phyloP scores from a whole-genome alignment of 2,113 vertebrate genomes.

The Pseudorhombus dupliciocellatus region DNA sequence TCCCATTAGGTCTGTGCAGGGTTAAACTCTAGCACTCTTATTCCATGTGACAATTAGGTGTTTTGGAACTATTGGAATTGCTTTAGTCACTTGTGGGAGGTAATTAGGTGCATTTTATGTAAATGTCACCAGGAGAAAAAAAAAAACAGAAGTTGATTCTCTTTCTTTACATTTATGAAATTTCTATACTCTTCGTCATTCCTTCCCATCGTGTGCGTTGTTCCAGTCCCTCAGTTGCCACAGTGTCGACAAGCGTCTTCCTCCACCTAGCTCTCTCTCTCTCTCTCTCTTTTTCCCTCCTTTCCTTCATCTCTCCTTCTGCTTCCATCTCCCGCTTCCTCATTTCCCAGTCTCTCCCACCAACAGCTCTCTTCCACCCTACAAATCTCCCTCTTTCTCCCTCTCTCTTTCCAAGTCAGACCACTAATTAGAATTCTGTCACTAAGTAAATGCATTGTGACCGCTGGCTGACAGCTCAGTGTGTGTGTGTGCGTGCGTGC shows the following conservation, averaged over 20 bases:
- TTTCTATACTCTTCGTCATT: slow-evolving; percentile 5
- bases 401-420: slow-evolving; percentile 74
- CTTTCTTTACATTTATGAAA: background rate
- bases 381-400: slow-evolving; percentile 61
- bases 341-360: slow-evolving; percentile 60
- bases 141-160: slow-evolving; percentile 6
- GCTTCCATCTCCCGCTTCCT: slow-evolving; percentile 63
- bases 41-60: slow-evolving; percentile 64
- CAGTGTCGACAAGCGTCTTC: slow-evolving; percentile 1
- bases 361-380: slow-evolving; percentile 64
- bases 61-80: slow-evolving; percentile 39
- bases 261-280: slow-evolving; percentile 14
- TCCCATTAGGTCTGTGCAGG: slow-evolving; percentile 33
- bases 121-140: slow-evolving; percentile 41
- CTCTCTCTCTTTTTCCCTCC: slow-evolving; percentile 18
- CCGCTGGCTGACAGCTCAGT: slow-evolving; percentile 90
- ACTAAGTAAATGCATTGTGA: slow-evolving; percentile 99
- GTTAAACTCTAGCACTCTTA: slow-evolving; percentile 70
- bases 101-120: slow-evolving; percentile 60
- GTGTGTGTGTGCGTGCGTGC: slow-evolving; percentile 75
- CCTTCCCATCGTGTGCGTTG: slow-evolving; percentile 28
- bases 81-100: slow-evolving; percentile 47
- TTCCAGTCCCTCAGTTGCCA: slow-evolving; percentile 45
- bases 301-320: slow-evolving; percentile 48
- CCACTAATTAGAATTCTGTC: slow-evolving; percentile 99